Conservation (phyloP, 2,888 invertebrate genomes). For the Trachelus tabidus region DNA sequence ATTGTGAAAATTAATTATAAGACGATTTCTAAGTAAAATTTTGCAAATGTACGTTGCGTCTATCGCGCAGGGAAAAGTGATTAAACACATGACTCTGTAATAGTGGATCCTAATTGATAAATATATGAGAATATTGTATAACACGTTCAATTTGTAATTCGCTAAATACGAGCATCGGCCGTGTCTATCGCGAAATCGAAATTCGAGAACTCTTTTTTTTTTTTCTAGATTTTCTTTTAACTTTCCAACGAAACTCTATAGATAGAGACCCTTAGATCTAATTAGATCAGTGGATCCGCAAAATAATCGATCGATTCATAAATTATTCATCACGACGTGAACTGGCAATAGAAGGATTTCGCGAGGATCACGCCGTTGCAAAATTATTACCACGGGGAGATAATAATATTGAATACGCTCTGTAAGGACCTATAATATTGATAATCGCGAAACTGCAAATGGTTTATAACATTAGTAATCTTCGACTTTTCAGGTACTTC, state of each 20-base stretch:
- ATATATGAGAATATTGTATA: slow-evolving; percentile 47
- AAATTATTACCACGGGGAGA: slow-evolving; percentile 47
- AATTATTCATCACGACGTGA: too few relatives aligned
- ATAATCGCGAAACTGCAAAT: too few relatives aligned
- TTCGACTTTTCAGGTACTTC: too few relatives aligned
- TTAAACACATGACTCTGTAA: slow-evolving; percentile 32
- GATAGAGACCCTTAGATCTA: too few relatives aligned
- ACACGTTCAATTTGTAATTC: slow-evolving; percentile 50
- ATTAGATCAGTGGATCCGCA: too few relatives aligned
- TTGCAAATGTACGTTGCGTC: slow-evolving; percentile 37
- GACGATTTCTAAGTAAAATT: slow-evolving; percentile 47
- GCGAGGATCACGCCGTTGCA: slow-evolving; percentile 37
- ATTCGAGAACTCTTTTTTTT: too few relatives aligned
- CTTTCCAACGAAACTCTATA: too few relatives aligned
- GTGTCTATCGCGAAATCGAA: slow-evolving; percentile 30
- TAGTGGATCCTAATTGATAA: slow-evolving; percentile 39
- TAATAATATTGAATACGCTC: slow-evolving; percentile 52
- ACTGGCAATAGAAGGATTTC: slow-evolving; percentile 15
- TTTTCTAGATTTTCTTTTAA: too few relatives aligned
- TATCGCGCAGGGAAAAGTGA: slow-evolving; percentile 16
- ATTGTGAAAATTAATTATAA: slow-evolving; percentile 31
- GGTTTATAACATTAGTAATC: too few relatives aligned
- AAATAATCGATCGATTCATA: too few relatives aligned
- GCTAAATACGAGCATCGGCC: slow-evolving; percentile 36
- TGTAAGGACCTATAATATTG: slow-evolving; percentile 12